These are phyloP conservation scores for Trachymyrmex cornetzi DNA, from an alignment of 1,140 invertebrate genomes.

Conservation along the genomic window DNA sequence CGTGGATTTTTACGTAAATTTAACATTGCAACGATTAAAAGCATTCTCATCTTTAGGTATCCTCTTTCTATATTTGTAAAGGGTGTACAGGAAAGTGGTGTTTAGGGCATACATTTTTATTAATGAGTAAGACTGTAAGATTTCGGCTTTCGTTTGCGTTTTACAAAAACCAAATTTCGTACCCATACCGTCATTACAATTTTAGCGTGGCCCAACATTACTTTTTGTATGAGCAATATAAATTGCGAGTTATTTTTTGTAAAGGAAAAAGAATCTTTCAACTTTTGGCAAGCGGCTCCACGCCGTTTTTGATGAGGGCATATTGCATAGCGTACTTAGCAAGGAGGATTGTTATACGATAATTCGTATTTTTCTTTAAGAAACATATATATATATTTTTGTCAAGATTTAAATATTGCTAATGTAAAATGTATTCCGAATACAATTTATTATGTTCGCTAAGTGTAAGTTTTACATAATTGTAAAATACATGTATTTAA, in stretches of 20 bases:
- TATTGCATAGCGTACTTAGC: not conserved
- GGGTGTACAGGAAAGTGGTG: slow-evolving; percentile 39
- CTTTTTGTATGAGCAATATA: slow-evolving; percentile 71
- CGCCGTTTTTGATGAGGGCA: not conserved
- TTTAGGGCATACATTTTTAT: slow-evolving; percentile 6
- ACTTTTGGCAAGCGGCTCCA: not conserved
- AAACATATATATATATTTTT: slow-evolving; percentile 22
- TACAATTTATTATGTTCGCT: slow-evolving; percentile 46
- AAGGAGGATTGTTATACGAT: not conserved
- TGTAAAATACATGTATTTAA: slow-evolving; percentile 38
- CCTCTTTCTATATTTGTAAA: slow-evolving; percentile 62
- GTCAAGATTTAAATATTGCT: not conserved
- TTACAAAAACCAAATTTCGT: slow-evolving; percentile 46
- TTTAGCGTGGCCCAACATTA: slow-evolving; percentile 53
- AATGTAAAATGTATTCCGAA: slow-evolving; percentile 16
- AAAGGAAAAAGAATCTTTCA: slow-evolving; percentile 57
- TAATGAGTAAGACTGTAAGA: not conserved
- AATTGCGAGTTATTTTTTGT: slow-evolving; percentile 72
- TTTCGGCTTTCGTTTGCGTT: slow-evolving; percentile 28
- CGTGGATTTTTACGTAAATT: slow-evolving; percentile 53
- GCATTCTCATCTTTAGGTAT: slow-evolving; percentile 68
- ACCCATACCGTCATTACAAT: slow-evolving; percentile 27
- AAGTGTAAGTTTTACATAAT: slow-evolving; percentile 47
- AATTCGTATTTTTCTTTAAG: slow-evolving; percentile 28
- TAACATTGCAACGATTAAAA: slow-evolving; percentile 64